Evolutionary conservation across 2,797 vertebrate genomes (phyloP).

Genomic region (Lerista edwardsae): DNA sequence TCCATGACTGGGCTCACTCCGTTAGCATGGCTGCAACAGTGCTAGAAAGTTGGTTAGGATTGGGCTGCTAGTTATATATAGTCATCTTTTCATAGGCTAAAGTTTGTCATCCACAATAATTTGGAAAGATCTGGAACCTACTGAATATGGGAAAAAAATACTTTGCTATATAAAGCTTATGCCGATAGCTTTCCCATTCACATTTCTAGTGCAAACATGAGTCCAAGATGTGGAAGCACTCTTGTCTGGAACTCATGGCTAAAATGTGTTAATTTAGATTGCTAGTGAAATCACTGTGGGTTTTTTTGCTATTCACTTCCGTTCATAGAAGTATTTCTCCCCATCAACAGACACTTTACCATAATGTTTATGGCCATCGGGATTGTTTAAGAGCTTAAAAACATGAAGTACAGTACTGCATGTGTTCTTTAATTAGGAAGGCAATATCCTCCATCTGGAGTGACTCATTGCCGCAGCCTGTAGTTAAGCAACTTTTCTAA

Average conservation of each 20-base stretch:
- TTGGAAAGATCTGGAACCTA: no score
- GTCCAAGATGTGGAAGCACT: not conserved
- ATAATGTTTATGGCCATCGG: constrained; percentile 69
- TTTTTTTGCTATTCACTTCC: constrained; percentile 61
- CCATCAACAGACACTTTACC: constrained; percentile 53
- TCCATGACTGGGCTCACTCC: no score
- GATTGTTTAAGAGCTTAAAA: constrained; percentile 65
- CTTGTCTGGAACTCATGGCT: constrained; percentile 50
- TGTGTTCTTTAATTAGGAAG: constrained; percentile 71
- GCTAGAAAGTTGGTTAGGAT: no score
- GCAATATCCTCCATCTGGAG: constrained; percentile 65
- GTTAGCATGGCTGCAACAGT: no score
- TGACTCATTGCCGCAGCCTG: constrained; percentile 64
- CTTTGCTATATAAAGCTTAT: no score
- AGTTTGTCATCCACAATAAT: no score
- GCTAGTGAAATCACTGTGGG: constrained; percentile 7
- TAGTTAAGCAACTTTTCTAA: constrained; percentile 43
- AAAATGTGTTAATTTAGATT: constrained; percentile 46
- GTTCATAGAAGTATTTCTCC: constrained; percentile 54
- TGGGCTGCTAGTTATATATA: no score
- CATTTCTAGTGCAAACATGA: constrained; percentile 1
- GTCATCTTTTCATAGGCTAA: no score
- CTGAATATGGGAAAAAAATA: no score
- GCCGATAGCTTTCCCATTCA: not conserved
- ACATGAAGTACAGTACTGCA: constrained; percentile 58